Evolutionary conservation across 1,140 invertebrate species (phyloP), one percentile per base, ranked within the genome.

Genomic region (Sitobion miscanthi): DNA sequence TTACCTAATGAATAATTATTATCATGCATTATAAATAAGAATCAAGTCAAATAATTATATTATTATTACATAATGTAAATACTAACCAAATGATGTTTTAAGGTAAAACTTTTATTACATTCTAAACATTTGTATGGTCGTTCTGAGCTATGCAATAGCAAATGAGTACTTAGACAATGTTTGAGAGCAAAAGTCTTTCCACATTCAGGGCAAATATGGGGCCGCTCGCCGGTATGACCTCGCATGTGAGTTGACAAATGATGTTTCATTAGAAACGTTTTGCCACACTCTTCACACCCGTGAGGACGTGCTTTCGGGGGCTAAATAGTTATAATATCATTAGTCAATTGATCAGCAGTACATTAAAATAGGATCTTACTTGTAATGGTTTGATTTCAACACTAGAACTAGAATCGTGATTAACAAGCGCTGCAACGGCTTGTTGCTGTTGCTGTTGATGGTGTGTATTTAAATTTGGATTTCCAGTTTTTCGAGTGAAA

Each of bases 101-200:
- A 95, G 2, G 97, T 98, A 94, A 98, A 98, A 83, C 97, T 97
- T 95, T 98, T 98, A 95, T 97, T 98, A 95, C 98, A 98, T 95
- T 98, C 97, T 93, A 96, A 96, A 95, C 97, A 98, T 94, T 97
- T 96, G 95, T 97, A 98, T 17, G 97, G 97, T 94, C 97, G 96
- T 92, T 98, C 97, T 8, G 97, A 97, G 54, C 97, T 98, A 95
- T 98, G 98, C 77, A 98, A 95, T 93, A 97, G 95, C 62, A 97
- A 95, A 95, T 98, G 97, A 23, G 97, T 98, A 85, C 94, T 97
- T 89, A 98, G 96, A 95, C 97, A 98, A 95, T 98, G 97, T 95
- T 98, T 98, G 94, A 97, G 96, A 47, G 97, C 97, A 95, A 98
- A 98, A 93, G 97, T 97, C 95, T 98, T 98, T 83, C 97, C 97